Evolutionary conservation across 2,113 vertebrate genomes (phyloP), one percentile per base, ranked within the genome.

Genomic region (Tragelaphus imberbis): DNA sequence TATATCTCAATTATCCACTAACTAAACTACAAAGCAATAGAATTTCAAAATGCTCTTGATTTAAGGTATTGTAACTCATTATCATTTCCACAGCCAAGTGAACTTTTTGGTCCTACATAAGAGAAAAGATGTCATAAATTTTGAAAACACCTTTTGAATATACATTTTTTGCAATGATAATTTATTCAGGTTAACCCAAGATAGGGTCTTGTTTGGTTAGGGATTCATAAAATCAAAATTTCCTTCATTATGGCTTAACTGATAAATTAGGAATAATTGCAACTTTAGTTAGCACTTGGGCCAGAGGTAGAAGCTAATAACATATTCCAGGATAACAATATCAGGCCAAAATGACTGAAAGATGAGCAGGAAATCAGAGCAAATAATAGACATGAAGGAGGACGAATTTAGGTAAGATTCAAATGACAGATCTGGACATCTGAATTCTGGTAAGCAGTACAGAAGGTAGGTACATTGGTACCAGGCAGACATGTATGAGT

Each of bases 1-100:
- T 71, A 84, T 97, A 91, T 93, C 61, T 88, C 47, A 91, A 58
- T 17, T 92, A 89, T 56, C 55, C 33, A 97, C 75, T 93, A 71
- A 80, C 21, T 15, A 91, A 91, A 96, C 86, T 71, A 68, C 7
- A 91, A 93, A 91, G 53, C 28, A 94, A 51, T 3, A 75, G 53
- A 84, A 88, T 92, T 97, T 91, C 51, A 91, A 93, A 91, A 86
- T 58, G 21, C 25, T 94, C 91, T 65, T 81, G 11, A 96, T 84
- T 90, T 81, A 80, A 89, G 86, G 17, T 85, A 82, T 81, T 90
- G 84, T 75, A 90, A 95, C 33, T 75, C 68, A 15, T 51, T 28
- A 82, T 84, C 30, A 1, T 96, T 95, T 93, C 28, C 49, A 49
- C 44, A 79, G 5, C 30, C 55, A 82, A 71, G 30, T 56, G 17